phyloP scores from a whole-genome alignment of 1,140 invertebrate species.

The Oryctes rhinoceros region DNA sequence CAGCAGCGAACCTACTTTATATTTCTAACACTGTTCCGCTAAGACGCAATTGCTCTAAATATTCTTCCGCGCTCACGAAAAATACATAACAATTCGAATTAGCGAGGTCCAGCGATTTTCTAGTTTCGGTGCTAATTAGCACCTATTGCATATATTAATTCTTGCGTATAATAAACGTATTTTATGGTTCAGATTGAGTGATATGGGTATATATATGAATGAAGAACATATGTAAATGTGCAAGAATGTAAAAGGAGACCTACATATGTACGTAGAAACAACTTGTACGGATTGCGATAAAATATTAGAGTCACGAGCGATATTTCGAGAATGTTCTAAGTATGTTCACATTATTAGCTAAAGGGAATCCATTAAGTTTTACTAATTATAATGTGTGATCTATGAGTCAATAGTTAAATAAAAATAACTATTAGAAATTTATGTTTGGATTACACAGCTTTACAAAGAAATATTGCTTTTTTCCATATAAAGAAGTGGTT shows the following conservation, averaged over 20 bases:
- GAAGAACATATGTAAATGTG: background rate
- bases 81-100: background rate
- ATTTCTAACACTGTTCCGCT: background rate
- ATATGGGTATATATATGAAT: too few species aligned
- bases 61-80: conserved; percentile 12
- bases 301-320: background rate
- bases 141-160: background rate
- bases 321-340: background rate
- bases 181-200: too few species aligned
- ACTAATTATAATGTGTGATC: too few species aligned
- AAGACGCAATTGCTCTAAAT: conserved; percentile 23
- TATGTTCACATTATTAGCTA: background rate
- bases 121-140: background rate
- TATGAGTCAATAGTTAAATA: background rate
- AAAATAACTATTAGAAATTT: background rate
- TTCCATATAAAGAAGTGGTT: background rate
- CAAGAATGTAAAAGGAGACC: background rate
- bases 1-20: background rate
- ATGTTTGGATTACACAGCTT: background rate
- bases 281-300: background rate
- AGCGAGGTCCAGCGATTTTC: background rate
- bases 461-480: background rate
- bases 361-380: background rate
- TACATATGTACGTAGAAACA: background rate
- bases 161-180: background rate